Conservation (phyloP, 2,113 vertebrate genomes). For the Megaleporinus macrocephalus region DNA sequence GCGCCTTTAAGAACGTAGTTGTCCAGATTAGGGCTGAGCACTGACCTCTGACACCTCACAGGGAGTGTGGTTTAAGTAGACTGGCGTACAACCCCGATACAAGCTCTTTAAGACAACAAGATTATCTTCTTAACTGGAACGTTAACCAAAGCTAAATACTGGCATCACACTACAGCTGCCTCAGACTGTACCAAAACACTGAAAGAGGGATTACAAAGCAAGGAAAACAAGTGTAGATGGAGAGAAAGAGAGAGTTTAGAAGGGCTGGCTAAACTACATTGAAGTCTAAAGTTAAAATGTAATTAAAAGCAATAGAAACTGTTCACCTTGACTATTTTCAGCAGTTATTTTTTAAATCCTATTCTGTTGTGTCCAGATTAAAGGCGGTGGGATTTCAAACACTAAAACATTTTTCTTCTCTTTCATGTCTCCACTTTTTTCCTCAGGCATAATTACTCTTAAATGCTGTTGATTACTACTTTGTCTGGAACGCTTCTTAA, state of each 20-base stretch:
- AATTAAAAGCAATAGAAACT: not conserved
- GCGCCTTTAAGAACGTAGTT: too few relatives aligned
- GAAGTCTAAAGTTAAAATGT: not conserved
- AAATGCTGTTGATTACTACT: not conserved
- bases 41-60: not conserved
- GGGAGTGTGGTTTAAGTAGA: not conserved
- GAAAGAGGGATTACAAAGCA: not conserved
- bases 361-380: not conserved
- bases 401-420: not conserved
- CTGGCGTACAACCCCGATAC: slow-evolving; percentile 36
- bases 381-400: not conserved
- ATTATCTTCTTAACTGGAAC: slow-evolving; percentile 27
- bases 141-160: slow-evolving; percentile 16
- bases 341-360: not conserved
- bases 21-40: not conserved
- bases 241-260: not conserved
- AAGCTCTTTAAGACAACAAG: slow-evolving; percentile 28
- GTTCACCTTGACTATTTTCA: not conserved
- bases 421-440: not conserved
- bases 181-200: not conserved
- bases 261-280: not conserved
- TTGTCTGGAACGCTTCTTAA: not conserved
- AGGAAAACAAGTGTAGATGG: not conserved
- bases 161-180: slow-evolving; percentile 17
- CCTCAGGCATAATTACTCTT: not conserved